These are phyloP conservation scores for Mus musculus DNA, from an alignment of 2,113 vertebrate genomes.

Conservation along the genomic window DNA sequence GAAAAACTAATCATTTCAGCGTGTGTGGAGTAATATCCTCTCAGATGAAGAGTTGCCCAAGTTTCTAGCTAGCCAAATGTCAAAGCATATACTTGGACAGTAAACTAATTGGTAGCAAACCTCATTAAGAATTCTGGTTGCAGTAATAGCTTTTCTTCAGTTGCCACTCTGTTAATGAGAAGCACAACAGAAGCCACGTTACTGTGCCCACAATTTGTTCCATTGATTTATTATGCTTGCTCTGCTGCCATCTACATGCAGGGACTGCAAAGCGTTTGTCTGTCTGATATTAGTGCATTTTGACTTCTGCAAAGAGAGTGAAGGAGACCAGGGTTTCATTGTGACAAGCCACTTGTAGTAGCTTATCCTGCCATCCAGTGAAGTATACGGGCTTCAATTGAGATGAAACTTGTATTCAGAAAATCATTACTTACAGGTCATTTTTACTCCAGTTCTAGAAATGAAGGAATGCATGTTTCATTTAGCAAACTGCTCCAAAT, in stretches of 20 bases:
- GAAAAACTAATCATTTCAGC: conserved; percentile 43
- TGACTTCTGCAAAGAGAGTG: conserved; percentile 63
- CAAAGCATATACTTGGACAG: conserved; percentile 78
- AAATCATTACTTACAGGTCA: neutral
- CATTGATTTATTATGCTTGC: conserved; percentile 85
- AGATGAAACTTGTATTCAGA: neutral
- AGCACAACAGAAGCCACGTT: conserved; percentile 80
- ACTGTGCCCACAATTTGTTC: conserved; percentile 84
- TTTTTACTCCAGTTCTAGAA: neutral
- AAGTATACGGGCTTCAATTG: neutral
- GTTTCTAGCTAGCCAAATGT: conserved; percentile 71
- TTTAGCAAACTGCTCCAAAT: conserved; percentile 35
- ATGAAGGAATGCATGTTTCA: conserved; percentile 38
- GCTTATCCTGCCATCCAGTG: neutral
- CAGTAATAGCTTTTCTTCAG: conserved; percentile 83
- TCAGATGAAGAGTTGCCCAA: conserved; percentile 56
- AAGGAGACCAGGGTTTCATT: conserved; percentile 22
- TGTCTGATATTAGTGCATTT: conserved; percentile 75
- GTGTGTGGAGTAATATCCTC: conserved; percentile 56
- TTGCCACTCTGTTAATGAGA: conserved; percentile 85
- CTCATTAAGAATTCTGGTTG: conserved; percentile 84
- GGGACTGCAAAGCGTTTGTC: conserved; percentile 76
- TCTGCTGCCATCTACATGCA: conserved; percentile 77
- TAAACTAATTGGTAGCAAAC: conserved; percentile 83
- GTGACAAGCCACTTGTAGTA: neutral